Evolutionary conservation across 2,888 invertebrate genomes (phyloP).

Genomic region (Hermaeophaga mercurialis): DNA sequence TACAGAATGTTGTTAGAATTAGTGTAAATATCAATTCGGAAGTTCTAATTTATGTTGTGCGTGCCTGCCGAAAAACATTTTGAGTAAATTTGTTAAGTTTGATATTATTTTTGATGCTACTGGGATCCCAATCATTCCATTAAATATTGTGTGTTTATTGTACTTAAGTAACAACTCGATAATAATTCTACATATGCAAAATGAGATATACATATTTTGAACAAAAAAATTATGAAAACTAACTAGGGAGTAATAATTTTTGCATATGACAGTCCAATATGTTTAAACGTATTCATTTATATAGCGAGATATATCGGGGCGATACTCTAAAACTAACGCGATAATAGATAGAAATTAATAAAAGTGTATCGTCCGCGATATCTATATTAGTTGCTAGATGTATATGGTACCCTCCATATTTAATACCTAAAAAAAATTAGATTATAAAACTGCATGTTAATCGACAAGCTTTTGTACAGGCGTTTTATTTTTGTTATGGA

Average conservation of each 20-base stretch:
- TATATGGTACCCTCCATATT: slow-evolving; percentile 59
- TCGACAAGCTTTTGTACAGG: slow-evolving; percentile 58
- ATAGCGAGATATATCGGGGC: slow-evolving; percentile 28
- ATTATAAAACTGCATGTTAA: slow-evolving; percentile 57
- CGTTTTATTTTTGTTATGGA: slow-evolving; percentile 51
- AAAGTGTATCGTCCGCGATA: slow-evolving; percentile 46
- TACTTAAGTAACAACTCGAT: slow-evolving; percentile 53
- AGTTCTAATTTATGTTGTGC: neutral
- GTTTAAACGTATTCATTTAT: slow-evolving; percentile 50
- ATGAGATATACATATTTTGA: slow-evolving; percentile 34
- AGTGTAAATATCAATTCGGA: neutral
- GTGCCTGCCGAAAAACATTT: slow-evolving; percentile 13
- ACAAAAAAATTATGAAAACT: slow-evolving; percentile 44
- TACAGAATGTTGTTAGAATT: neutral
- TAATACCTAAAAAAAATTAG: slow-evolving; percentile 51
- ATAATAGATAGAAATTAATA: slow-evolving; percentile 35
- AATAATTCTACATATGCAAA: slow-evolving; percentile 56
- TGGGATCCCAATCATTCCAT: slow-evolving; percentile 40
- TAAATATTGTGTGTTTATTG: slow-evolving; percentile 37
- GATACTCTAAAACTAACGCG: slow-evolving; percentile 25
- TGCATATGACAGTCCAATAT: slow-evolving; percentile 58
- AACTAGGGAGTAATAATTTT: slow-evolving; percentile 48
- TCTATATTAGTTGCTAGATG: slow-evolving; percentile 54
- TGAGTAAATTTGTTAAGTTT: slow-evolving; percentile 37
- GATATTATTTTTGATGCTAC: slow-evolving; percentile 33